Base-by-base conservation (phyloP, 1,140 invertebrate species). In the Wasmannia auropunctata region DNA sequence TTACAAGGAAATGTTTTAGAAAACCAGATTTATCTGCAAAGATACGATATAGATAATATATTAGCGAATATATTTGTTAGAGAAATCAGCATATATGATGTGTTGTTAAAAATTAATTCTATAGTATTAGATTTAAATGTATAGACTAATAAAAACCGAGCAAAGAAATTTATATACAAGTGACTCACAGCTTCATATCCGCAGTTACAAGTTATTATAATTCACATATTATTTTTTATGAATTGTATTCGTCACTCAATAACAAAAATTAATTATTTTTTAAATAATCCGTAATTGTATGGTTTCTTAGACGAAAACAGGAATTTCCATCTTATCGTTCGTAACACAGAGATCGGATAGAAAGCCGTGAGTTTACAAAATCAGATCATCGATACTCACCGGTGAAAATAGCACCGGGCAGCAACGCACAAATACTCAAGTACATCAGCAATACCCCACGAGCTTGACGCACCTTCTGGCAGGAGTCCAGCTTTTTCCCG, bases 381-480 rank as follows among this genome's bases (percentile, higher is more conserved):
- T 43, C 51, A 11, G 16, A 79, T 69, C 43, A n/a, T 40, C 31
- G 54, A 88, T 92, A 93, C 93, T 84, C 91, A 94, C 94, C 93
- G 84, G 93, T 92, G 79, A 92, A 90, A 91, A 93, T 92, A 87
- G 92, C 89, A 87, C 86, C 91, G 87, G 93, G 93, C 85, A 94
- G 90, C 85, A 91, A 90, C 65, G 91, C 88, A 85, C 92, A 94
- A 89, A 93, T 92, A 85, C 90, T 90, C 86, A 94, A 88, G 87
- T 93, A 90, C 86, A 93, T 84, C 76, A 94, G 88, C 85, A 92
- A 92, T 90, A 92, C 90, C 88, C 91, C 88, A 76, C 90, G 86
- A 90, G 86, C 90, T 86, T 93, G 93, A 92, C 91, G 86, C 87
- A 87, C 89, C 88, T 93, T 89, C 90, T 94, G 94, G 94, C 92